Conservation (phyloP, 2,888 invertebrate genomes). For the Dioctria linearis region DNA sequence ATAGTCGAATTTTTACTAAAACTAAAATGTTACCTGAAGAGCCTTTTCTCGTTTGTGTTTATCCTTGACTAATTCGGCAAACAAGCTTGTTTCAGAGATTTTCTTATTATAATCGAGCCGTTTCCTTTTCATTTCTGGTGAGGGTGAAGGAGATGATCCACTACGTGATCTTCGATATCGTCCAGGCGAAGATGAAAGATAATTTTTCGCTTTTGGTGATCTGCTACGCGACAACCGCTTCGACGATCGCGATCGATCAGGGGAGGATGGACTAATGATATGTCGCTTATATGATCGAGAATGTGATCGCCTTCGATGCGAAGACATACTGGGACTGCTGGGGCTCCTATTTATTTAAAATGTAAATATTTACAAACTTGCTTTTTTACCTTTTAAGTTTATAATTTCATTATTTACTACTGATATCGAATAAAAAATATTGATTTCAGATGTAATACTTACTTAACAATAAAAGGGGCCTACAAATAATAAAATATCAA, state of each 20-base stretch:
- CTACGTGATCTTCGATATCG: constrained; percentile 65
- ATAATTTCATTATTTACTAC: no score
- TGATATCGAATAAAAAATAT: no score
- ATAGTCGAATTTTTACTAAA: neutral
- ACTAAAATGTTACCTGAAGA: constrained; percentile 67
- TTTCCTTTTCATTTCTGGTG: constrained; percentile 67
- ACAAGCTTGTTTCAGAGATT: constrained; percentile 90
- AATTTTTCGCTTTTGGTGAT: constrained; percentile 66
- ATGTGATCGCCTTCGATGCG: constrained; percentile 64
- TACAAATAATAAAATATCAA: no score
- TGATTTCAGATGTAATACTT: no score
- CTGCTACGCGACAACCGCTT: constrained; percentile 68
- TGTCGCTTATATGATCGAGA: constrained; percentile 68
- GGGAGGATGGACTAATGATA: constrained; percentile 68
- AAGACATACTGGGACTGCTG: constrained; percentile 61
- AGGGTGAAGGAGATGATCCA: constrained; percentile 70
- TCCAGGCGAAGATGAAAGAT: constrained; percentile 65
- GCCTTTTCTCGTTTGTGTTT: constrained; percentile 86
- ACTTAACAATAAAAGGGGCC: no score
- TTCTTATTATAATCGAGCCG: constrained; percentile 82
- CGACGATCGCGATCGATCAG: constrained; percentile 71
- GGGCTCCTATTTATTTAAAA: constrained; percentile 64
- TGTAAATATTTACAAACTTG: neutral
- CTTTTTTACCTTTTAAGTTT: neutral
- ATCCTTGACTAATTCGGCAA: constrained; percentile 90